Base-by-base conservation (phyloP, 2,797 vertebrate genomes). In the Carduelis carduelis region DNA sequence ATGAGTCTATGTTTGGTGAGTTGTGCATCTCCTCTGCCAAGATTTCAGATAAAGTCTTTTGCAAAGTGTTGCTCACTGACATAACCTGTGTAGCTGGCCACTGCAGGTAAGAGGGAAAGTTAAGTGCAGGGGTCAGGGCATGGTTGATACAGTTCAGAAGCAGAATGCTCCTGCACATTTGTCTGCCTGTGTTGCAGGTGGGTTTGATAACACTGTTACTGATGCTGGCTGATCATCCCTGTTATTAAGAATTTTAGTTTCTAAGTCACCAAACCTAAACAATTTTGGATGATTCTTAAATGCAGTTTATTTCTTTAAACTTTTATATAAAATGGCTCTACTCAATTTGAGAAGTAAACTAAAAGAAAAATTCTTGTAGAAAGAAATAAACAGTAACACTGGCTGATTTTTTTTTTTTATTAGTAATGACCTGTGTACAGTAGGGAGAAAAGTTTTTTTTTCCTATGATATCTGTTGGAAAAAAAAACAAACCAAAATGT, bases 1-100 rank as follows among this genome's bases (percentile, higher is more conserved):
- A 99, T 5, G 98, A 98, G 3, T 99, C 99, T 8, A 94, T 98
- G 39, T 99, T 99, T 52, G 99, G 99, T 99, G 98, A 97, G 95
- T 93, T 46, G 78, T 49, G 50, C 47, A 93, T 83, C 90, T 94
- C 77, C 53, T 89, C 60, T 82, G 84, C 24, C 61, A 39, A 59
- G 65, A 61, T 69, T 90, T 83, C 76, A 69, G 34, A 44, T 86
- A 49, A 85, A 39, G 18, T 70, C 74, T 37, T 82, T 75, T 91
- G 65, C 69, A 81, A 66, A 93, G 17, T 87, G 11, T 47, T 79
- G 8, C 50, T 78, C 39, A 24, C 21, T 87, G 92, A 49, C 27
- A 34, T 83, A 77, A 64, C 20, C 34, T 70, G 6, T 55, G 79
- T 75, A 93, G 87, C 32, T 72, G 76, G 52, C 41, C 76, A 9